Evolutionary conservation across 2,888 invertebrate species (phyloP), one percentile per base, ranked within the genome.

Genomic region (Drosophila mulleri): DNA sequence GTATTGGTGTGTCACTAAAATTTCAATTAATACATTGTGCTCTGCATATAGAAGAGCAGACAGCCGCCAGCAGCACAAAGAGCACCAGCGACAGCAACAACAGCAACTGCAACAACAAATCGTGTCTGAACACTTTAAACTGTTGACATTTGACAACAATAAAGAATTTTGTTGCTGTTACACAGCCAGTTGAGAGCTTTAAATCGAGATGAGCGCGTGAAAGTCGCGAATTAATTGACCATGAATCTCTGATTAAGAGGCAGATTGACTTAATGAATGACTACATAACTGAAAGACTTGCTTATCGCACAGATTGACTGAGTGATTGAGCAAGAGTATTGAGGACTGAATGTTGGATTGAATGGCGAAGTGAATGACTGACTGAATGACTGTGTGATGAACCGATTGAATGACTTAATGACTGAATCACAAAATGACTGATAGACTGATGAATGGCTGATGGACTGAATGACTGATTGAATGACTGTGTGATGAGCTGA

Each of bases 21-120:
- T 81, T 81, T 72, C 84, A 83, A 81, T 81, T 82, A 80, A 81
- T 78, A 54, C 42, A 47, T 39, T 39, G 47, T 53, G 53, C 35
- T 48, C 6, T 65, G 70, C 61, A 75, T 65, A 45, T 60, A 41
- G 52, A 50, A 23, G 65, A 41, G 18, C 52, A 16, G 48, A 54
- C n/a, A 23, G 47, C 44, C 54, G 53, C 47, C 54, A 50, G 70
- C 35, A 41, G 39, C 53, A 58, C 39, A 50, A 67, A 67, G 67
- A 72, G 54, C 39, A 41, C 50, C 35, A 65, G 52, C 57, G 59
- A 61, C 29, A 54, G 32, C 52, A 57, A 41, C 35, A 41, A 37
- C 29, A 67, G 42, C 23, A 54, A 39, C 48, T 56, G 35, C 26
- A 53, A 44, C 48, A 54, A 50, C 48, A 60, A 62, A 62, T 26